phyloP scores from a whole-genome alignment of 1,140 invertebrate genomes.

The Acromyrmex heyeri region DNA sequence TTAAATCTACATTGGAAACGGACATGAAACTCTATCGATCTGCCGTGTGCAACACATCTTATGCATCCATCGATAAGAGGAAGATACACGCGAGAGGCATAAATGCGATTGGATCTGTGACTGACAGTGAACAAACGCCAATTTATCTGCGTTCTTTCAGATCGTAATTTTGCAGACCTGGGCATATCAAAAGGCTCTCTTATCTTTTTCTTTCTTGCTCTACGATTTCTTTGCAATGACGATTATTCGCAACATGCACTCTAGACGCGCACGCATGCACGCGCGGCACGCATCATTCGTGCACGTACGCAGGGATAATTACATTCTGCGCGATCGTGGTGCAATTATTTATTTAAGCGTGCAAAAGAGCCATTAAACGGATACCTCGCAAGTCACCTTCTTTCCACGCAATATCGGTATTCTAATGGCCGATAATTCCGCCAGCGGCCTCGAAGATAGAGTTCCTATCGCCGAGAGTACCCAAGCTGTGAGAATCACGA shows the following conservation, averaged over 20 bases:
- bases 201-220: constrained; percentile 42
- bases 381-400: constrained; percentile 67
- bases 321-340: constrained; percentile 43
- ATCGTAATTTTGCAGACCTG: constrained; percentile 67
- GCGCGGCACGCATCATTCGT: constrained; percentile 1
- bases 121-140: constrained; percentile 37
- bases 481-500: too few relatives aligned
- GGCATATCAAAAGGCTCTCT: constrained; percentile 65
- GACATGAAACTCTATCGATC: background rate
- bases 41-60: background rate
- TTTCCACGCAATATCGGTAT: constrained; percentile 51
- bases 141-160: constrained; percentile 56
- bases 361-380: constrained; percentile 74
- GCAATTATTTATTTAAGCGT: constrained; percentile 78
- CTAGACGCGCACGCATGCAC: constrained; percentile 16
- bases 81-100: background rate
- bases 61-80: background rate
- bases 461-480: background rate
- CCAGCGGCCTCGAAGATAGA: constrained; percentile 24
- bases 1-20: too few relatives aligned
- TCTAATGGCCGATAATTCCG: constrained; percentile 63
- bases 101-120: constrained; percentile 12
- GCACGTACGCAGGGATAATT: constrained; percentile 58
- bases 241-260: constrained; percentile 66
- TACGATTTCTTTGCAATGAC: constrained; percentile 19